phyloP scores from a whole-genome alignment of 1,140 invertebrate species.

The Drosophila grimshawi region DNA sequence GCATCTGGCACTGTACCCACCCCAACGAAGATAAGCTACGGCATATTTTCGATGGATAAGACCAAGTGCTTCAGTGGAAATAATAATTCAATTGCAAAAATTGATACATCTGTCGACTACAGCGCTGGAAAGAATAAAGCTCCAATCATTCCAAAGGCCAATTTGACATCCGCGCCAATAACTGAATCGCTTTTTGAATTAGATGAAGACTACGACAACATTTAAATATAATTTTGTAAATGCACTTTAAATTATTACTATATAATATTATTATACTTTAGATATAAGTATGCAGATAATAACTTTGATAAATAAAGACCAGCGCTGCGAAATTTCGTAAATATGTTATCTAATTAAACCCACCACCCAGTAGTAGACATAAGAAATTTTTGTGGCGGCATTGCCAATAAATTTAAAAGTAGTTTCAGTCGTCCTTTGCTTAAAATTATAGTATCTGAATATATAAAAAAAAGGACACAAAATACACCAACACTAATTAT shows the following conservation, averaged over 20 bases:
- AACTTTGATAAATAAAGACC: slow-evolving; percentile 71
- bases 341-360: background rate
- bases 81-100: slow-evolving; percentile 43
- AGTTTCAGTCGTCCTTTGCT: no score
- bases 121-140: slow-evolving; percentile 68
- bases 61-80: slow-evolving; percentile 27
- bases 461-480: no score
- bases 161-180: slow-evolving; percentile 57
- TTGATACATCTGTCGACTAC: slow-evolving; percentile 42
- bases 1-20: slow-evolving; percentile 39
- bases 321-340: background rate
- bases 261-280: slow-evolving; percentile 59
- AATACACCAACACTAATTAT: no score
- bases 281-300: slow-evolving; percentile 54
- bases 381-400: background rate
- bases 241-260: slow-evolving; percentile 76
- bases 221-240: slow-evolving; percentile 73
- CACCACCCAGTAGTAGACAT: background rate
- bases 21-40: slow-evolving; percentile 41
- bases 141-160: slow-evolving; percentile 71
- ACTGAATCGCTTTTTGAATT: slow-evolving; percentile 77
- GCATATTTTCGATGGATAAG: slow-evolving; percentile 38
- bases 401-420: background rate
- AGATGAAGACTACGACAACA: slow-evolving; percentile 85
- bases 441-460: no score